Evolutionary conservation across 2,113 vertebrate species (phyloP).

Genomic region (Ariopsis seemanni): DNA sequence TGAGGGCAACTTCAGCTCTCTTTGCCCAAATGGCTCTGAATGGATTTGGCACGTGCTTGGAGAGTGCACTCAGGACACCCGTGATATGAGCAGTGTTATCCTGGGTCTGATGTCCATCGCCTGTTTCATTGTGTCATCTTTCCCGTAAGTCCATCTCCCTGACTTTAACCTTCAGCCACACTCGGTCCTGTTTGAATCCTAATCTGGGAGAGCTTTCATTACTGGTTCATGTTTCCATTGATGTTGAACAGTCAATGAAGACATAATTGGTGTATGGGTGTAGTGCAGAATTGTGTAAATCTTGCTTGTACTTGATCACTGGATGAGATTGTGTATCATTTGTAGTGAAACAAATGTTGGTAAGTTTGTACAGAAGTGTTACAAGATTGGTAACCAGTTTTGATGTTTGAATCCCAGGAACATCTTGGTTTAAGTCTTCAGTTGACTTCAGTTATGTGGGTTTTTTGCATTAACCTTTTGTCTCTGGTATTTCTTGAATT

Average conservation of each 20-base stretch:
- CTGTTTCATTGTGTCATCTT: conserved; percentile 84
- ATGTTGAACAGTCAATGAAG: background rate
- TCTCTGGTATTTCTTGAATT: background rate
- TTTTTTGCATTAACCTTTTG: background rate
- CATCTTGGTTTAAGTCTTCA: background rate
- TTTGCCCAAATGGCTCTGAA: conserved; percentile 83
- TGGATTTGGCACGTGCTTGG: conserved; percentile 83
- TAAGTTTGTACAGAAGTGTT: background rate
- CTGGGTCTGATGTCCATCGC: conserved; percentile 87
- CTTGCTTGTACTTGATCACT: background rate
- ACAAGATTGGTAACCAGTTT: background rate
- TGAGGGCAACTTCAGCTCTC: conserved; percentile 70
- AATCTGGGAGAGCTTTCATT: background rate
- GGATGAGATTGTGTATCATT: background rate
- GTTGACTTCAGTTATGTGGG: background rate
- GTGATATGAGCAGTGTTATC: conserved; percentile 83
- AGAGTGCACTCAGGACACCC: conserved; percentile 81
- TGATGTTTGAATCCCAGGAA: background rate
- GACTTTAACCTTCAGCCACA: background rate
- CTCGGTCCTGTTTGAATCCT: background rate
- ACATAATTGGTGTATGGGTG: background rate
- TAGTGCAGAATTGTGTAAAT: background rate
- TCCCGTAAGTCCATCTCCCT: conserved; percentile 80
- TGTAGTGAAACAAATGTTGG: background rate
- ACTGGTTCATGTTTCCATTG: too few relatives aligned